These are phyloP conservation scores for Coryphaenoides rupestris DNA, from an alignment of 2,113 vertebrate genomes.

Conservation along the genomic window DNA sequence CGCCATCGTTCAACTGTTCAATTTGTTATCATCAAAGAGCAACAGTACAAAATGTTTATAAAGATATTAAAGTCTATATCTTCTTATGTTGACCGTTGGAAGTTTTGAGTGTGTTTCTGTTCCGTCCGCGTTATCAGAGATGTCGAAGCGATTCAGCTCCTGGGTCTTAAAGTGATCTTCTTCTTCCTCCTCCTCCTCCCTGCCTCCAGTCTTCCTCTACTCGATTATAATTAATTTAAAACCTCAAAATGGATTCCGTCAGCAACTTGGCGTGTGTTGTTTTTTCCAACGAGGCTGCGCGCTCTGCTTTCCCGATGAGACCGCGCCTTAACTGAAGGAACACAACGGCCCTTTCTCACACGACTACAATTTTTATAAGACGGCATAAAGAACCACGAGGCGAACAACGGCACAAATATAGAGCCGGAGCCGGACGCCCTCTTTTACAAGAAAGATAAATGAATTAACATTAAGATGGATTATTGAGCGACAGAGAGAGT, in stretches of 20 bases:
- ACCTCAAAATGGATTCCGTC: constrained; percentile 41
- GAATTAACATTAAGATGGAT: background rate
- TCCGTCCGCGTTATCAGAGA: constrained; percentile 31
- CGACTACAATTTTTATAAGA: background rate
- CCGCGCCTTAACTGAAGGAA: background rate
- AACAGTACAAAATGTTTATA: constrained; percentile 81
- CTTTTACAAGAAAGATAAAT: background rate
- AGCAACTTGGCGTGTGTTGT: constrained; percentile 38
- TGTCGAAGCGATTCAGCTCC: background rate
- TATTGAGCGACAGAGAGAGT: background rate
- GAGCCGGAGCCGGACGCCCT: background rate
- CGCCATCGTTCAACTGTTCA: constrained; percentile 63
- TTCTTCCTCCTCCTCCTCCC: background rate
- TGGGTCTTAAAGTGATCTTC: constrained; percentile 5
- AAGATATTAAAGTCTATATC: constrained; percentile 88
- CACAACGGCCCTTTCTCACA: constrained; percentile 15
- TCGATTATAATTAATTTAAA: constrained; percentile 40
- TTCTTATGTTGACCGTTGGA: constrained; percentile 77
- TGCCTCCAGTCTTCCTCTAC: background rate
- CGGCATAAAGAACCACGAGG: background rate
- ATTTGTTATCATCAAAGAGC: constrained; percentile 69
- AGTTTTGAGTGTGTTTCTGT: constrained; percentile 32
- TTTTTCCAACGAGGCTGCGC: constrained; percentile 25
- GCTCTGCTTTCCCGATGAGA: constrained; percentile 42
- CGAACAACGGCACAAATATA: background rate